A percentile compares a stretch with the other conserved stretches of the same genome.
phyloP scores from a whole-genome alignment of 2,113 vertebrate genomes.

The Corythornis vintsioides region DNA sequence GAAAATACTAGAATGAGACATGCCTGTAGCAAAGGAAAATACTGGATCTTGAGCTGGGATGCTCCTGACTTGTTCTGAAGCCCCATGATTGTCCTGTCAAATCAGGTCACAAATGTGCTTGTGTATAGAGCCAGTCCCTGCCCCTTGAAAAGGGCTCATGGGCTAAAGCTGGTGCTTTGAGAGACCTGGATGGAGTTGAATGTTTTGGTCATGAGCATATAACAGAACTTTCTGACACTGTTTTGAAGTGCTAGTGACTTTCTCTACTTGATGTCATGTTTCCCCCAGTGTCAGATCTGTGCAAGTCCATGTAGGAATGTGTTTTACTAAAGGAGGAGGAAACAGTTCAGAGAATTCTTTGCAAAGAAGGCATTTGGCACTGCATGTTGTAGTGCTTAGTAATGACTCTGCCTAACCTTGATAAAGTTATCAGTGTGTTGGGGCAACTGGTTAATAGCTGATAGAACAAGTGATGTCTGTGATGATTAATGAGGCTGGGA shows the following conservation, averaged over 20 bases:
- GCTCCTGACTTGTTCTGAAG: background rate
- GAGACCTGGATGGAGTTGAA: background rate
- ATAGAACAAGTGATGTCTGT: slow-evolving; percentile 27
- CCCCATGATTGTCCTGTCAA: background rate
- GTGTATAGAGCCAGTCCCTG: rapidly evolving
- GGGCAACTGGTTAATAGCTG: slow-evolving; percentile 47
- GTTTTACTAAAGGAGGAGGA: background rate
- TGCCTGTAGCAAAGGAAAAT: background rate
- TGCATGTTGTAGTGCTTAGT: background rate
- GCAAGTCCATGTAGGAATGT: background rate
- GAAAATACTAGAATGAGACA: background rate
- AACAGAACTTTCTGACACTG: background rate
- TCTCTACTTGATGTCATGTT: background rate
- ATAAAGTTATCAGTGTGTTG: slow-evolving; percentile 38
- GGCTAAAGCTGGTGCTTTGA: background rate
- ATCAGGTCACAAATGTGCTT: rapidly evolving
- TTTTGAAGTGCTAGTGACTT: background rate
- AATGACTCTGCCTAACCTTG: slow-evolving; percentile 19
- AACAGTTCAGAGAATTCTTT: background rate
- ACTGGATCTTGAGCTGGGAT: background rate
- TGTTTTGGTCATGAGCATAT: background rate
- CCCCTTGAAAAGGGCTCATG: background rate
- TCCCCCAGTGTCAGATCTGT: background rate
- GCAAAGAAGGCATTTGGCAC: background rate
- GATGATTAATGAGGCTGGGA: slow-evolving; percentile 37